A percentile compares a stretch with the other conserved stretches of the same genome.
Conservation (phyloP, 2,888 invertebrate genomes). For the Sipha maydis region DNA sequence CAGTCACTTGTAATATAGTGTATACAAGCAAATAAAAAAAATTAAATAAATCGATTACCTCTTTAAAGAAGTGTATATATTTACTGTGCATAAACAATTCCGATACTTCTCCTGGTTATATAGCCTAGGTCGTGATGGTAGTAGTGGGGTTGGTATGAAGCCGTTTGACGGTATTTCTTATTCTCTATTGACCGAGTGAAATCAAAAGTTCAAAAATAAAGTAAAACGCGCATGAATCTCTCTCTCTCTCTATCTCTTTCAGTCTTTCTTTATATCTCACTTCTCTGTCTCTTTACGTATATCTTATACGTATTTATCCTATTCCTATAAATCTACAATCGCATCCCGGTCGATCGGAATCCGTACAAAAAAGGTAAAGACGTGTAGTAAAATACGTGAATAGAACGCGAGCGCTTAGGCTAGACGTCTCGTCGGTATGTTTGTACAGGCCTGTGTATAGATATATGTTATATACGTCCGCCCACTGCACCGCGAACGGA, state of each 20-base stretch:
- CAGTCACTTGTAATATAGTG: background rate
- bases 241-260: background rate
- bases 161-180: background rate
- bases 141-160: background rate
- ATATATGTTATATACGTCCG: background rate
- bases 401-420: background rate
- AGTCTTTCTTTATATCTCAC: background rate
- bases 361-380: background rate
- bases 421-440: background rate
- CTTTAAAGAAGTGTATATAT: background rate
- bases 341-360: background rate
- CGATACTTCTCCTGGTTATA: background rate
- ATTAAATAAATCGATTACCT: conserved; percentile 1
- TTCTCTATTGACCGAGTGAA: background rate
- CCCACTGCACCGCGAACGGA: background rate
- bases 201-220: conserved; percentile 8
- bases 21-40: background rate
- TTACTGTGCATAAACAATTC: background rate
- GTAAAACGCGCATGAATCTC: background rate
- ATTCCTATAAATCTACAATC: background rate
- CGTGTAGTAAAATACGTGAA: background rate
- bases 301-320: background rate
- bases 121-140: background rate
- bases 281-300: background rate
- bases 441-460: background rate